phyloP scores from a whole-genome alignment of 2,888 invertebrate genomes.

The Drosophila neonasuta region DNA sequence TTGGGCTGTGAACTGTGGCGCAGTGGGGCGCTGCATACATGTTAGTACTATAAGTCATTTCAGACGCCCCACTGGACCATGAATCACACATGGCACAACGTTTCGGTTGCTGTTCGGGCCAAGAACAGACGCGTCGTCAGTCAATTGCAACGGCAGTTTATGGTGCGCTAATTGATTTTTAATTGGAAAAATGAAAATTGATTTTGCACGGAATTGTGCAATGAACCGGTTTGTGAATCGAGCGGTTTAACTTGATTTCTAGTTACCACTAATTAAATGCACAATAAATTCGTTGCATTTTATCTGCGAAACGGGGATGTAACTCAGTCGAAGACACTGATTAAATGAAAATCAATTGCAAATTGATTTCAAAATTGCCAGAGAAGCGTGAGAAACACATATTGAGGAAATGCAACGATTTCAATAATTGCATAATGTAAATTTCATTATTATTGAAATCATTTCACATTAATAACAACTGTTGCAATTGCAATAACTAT shows the following conservation, averaged over 20 bases:
- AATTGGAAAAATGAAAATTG: constrained; percentile 70
- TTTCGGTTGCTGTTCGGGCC: constrained; percentile 10
- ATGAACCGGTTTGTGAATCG: constrained; percentile 59
- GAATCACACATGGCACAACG: constrained; percentile 28
- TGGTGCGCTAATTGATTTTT: constrained; percentile 65
- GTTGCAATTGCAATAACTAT: not conserved
- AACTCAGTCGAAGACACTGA: constrained; percentile 20
- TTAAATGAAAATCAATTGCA: constrained; percentile 29
- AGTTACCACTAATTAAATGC: constrained; percentile 46
- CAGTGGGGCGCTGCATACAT: constrained; percentile 10
- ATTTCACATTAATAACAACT: not conserved
- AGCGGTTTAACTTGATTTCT: constrained; percentile 36
- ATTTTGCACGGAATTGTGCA: constrained; percentile 66
- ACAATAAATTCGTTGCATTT: constrained; percentile 56
- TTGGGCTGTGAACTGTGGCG: constrained; percentile 2
- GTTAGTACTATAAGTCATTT: constrained; percentile 19
- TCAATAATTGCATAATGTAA: not conserved
- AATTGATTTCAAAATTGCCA: constrained; percentile 15
- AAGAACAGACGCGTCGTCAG: constrained; percentile 39
- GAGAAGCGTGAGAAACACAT: constrained; percentile 23
- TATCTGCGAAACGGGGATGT: constrained; percentile 40
- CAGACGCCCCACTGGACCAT: constrained; percentile 22
- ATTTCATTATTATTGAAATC: not conserved
- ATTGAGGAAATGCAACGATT: not conserved
- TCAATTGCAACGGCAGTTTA: constrained; percentile 56